Conservation (phyloP, 2,113 vertebrate species). For the Oncorhynchus masou region DNA sequence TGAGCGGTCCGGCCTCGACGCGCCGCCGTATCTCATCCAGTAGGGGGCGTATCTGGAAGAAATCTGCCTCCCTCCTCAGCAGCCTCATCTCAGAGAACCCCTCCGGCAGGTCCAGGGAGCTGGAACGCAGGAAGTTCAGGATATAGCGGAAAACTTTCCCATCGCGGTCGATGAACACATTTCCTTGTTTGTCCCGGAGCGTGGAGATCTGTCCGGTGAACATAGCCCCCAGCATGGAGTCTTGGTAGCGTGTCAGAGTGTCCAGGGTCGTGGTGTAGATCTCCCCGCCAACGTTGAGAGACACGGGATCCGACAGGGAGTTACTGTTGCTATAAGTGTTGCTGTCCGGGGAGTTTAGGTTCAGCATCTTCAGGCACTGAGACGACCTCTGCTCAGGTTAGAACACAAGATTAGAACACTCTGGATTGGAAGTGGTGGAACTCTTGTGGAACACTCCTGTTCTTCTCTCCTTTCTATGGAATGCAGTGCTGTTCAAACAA, state of each 20-base stretch:
- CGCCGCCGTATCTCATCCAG: constrained; percentile 69
- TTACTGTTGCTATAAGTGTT: constrained; percentile 22
- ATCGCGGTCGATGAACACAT: constrained; percentile 80
- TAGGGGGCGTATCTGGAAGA: constrained; percentile 81
- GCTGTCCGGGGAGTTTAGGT: constrained; percentile 52
- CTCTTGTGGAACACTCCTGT: too few relatives aligned
- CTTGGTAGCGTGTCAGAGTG: constrained; percentile 78
- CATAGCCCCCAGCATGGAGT: constrained; percentile 85
- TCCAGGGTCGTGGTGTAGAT: constrained; percentile 78
- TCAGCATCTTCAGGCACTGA: constrained; percentile 46
- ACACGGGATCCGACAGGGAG: constrained; percentile 70
- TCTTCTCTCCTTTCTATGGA: constrained; percentile 10
- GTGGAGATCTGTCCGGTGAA: constrained; percentile 67
- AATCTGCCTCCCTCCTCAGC: constrained; percentile 77
- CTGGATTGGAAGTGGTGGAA: background rate
- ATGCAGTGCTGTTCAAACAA: constrained; percentile 13
- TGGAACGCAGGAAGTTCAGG: constrained; percentile 78
- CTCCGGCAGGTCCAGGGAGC: constrained; percentile 74
- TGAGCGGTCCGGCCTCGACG: constrained; percentile 47
- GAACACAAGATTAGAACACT: background rate
- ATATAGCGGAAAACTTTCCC: constrained; percentile 80
- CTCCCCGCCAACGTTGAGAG: constrained; percentile 79
- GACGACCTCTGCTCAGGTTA: background rate
- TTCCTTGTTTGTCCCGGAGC: constrained; percentile 60
- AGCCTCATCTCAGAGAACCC: constrained; percentile 72